Base-by-base conservation (phyloP, 2,797 vertebrate species). In the Myotis daubentonii region DNA sequence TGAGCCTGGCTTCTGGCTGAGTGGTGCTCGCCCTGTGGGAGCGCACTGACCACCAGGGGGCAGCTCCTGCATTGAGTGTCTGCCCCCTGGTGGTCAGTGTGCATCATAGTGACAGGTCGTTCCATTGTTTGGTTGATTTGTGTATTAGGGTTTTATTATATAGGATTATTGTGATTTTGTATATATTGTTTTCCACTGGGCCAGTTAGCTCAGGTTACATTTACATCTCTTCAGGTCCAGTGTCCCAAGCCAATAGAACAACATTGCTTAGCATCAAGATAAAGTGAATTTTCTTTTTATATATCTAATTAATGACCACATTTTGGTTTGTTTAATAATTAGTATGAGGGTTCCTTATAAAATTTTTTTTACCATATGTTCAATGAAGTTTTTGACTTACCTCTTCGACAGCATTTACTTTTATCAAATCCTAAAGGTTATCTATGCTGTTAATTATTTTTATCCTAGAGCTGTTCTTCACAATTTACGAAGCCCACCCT, bases 261-360 rank as follows among this genome's bases (percentile, higher is more conserved):
- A 68, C 68, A 17, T 78, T 89, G 51, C 8, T 51, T 76, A 89
- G 36, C 23, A 68, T 89, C 9, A 47, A 66, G 55, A 83, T 66
- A 25, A 80, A 47, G 1, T 51, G 16, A 28, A 72, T 70, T 96
- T 93, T 68, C 36, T 82, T 93, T 78, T 30, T 94, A 65, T 66
- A 51, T 22, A 25, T 87, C 11, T 3, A 25, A 53, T 6, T 28
- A 84, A 55, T 41, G 25, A 7, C 8, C 19, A 53, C 36, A 72
- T 80, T 93, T 80, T 93, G 28, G 41, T 60, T 80, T 53, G 17
- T 60, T 80, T 85, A 75, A 55, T 88, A 75, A 51, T 93, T 81
- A 81, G 44, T 65, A 12, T 81, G 44, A 80, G 62, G 87, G 8
- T 60, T 60, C 87, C 33, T 79, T 85, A 7, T 76, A 62, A 88